Evolutionary conservation across 2,797 vertebrate species (phyloP).

Genomic region (Alcedo atthis): DNA sequence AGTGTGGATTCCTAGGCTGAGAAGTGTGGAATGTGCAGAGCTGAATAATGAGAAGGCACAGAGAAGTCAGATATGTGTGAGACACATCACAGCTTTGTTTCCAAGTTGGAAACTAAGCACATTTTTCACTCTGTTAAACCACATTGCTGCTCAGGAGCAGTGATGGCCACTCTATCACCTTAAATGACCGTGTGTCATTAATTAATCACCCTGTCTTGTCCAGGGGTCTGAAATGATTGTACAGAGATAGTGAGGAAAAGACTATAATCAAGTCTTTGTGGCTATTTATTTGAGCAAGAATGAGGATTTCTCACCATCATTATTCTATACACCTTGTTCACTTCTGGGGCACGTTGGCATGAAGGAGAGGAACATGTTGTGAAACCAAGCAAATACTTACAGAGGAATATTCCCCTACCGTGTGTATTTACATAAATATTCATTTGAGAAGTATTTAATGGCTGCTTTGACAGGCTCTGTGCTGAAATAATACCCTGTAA

Average conservation of each 20-base stretch:
- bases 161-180: background rate
- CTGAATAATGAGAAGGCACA: background rate
- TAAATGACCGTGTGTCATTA: background rate
- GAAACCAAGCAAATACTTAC: constrained; percentile 65
- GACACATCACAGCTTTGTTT: background rate
- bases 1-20: background rate
- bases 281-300: background rate
- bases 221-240: background rate
- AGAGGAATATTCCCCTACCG: constrained; percentile 8
- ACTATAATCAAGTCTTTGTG: constrained; percentile 30
- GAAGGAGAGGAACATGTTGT: constrained; percentile 52
- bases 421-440: constrained; percentile 65
- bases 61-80: background rate
- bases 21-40: background rate
- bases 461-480: constrained; percentile 49
- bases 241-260: constrained; percentile 10
- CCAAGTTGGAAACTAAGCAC: background rate
- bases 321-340: constrained; percentile 53
- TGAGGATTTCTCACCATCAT: constrained; percentile 26
- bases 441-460: constrained; percentile 61
- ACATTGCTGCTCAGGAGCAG: background rate
- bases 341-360: constrained; percentile 54
- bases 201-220: background rate
- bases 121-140: background rate
- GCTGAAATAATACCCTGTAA: constrained; percentile 27